Evolutionary conservation across 2,797 vertebrate species (phyloP), one percentile per base, ranked within the genome.

Genomic region (Holocentrus rufus): DNA sequence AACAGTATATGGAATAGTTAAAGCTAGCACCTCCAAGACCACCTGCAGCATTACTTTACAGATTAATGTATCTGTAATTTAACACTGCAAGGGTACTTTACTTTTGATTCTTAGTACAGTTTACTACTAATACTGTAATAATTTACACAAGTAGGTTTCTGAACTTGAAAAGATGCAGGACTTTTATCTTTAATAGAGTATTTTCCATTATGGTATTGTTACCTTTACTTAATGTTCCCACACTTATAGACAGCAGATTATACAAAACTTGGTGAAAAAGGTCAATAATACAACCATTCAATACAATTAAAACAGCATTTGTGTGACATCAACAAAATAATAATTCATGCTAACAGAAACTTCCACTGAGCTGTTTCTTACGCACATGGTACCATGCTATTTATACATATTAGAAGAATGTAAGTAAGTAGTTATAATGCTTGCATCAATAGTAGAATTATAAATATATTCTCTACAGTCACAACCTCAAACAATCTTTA

Each of bases 391-490:
- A 25, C 36, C 11, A 68, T 80, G 11, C 11, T 55, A 13, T 65
- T 53, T 25, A 39, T 68, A 22, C 63, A 77, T 58, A 55, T 0
- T 15, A 31, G 31, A 56, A 55, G 22, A 0, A 11, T 7, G 50
- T 50, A 17, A 20, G 1, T 25, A 57, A 49, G 20, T 17, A 11
- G 22, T 10, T 31, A 7, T 10, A 8, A n/a, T n/a, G n/a, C 6
- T 64, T 49, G 34, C 27, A 52, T 22, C 2, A 71, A 27, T 72
- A 62, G 36, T 34, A 77, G 31, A 46, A 68, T 65, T 59, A 84
- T 85, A 87, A 87, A 90, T 87, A 87, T 68, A 67, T 70, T 49
- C 69, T 22, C 42, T 15, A 20, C 56, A 9, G 20, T 80, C 42
- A 74, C 25, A 30, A 17, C 68, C 34, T 31, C 4, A 44, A 65